Conservation (phyloP, 2,888 invertebrate species). For the Lypha dubia region DNA sequence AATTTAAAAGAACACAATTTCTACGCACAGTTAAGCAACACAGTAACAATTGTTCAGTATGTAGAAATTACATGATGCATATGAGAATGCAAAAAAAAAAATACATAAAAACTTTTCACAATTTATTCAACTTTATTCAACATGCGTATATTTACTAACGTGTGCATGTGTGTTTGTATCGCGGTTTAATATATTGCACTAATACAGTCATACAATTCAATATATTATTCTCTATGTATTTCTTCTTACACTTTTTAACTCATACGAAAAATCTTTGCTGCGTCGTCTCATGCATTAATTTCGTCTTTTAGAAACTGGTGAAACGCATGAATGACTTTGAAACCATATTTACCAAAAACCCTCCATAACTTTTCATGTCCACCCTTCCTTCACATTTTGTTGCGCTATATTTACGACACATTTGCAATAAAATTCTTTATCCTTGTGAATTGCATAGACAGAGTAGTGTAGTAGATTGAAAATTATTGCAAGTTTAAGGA, state of each 20-base stretch:
- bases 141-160: background rate
- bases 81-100: background rate
- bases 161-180: background rate
- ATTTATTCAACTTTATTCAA: background rate
- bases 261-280: slow-evolving; percentile 8
- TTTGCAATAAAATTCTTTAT: slow-evolving; percentile 55
- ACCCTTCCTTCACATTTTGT: slow-evolving; percentile 25
- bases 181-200: background rate
- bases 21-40: slow-evolving; percentile 57
- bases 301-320: slow-evolving; percentile 47
- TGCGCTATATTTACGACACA: slow-evolving; percentile 52
- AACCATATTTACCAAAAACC: slow-evolving; percentile 61
- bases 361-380: slow-evolving; percentile 43
- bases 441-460: slow-evolving; percentile 54
- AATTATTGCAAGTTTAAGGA: slow-evolving; percentile 64
- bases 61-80: slow-evolving; percentile 59
- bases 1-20: slow-evolving; percentile 36
- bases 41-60: slow-evolving; percentile 62
- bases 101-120: background rate
- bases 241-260: background rate
- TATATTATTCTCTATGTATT: slow-evolving; percentile 37
- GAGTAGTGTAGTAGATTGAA: slow-evolving; percentile 59
- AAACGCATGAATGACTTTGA: slow-evolving; percentile 64
- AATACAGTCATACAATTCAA: slow-evolving; percentile 27
- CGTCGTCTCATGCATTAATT: background rate